Percentiles rank a stretch among this genome's conserved stretches.
Evolutionary conservation across 2,113 vertebrate species (phyloP).

Genomic region (Mesitornis unicolor): DNA sequence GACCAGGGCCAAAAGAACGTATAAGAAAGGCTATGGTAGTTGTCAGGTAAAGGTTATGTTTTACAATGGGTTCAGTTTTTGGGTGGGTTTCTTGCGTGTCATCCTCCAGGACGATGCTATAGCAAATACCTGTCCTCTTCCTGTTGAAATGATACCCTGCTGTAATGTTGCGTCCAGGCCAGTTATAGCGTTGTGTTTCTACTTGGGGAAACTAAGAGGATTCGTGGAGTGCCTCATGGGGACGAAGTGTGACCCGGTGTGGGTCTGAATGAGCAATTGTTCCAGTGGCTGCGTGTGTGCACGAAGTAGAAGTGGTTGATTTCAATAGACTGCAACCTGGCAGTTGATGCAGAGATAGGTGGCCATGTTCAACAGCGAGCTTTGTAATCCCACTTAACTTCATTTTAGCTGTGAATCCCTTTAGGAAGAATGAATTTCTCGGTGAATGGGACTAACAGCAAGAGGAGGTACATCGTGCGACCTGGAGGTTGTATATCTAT

Average conservation of each 20-base stretch:
- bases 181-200: neutral
- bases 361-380: neutral
- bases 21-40: neutral
- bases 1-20: neutral
- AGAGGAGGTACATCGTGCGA: neutral
- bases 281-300: neutral
- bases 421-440: neutral
- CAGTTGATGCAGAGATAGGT: neutral
- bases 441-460: neutral
- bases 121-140: neutral
- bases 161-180: neutral
- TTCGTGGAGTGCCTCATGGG: neutral
- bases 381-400: neutral
- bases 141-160: neutral
- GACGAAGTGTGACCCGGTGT: neutral
- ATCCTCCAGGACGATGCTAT: neutral
- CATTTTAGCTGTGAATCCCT: neutral
- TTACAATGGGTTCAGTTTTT: neutral
- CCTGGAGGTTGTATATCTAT: neutral
- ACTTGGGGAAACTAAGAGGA: neutral
- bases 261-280: neutral
- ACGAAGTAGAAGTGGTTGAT: neutral
- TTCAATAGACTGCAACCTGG: neutral
- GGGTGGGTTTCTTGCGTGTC: neutral
- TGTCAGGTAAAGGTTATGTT: neutral